phyloP scores from a whole-genome alignment of 2,797 vertebrate genomes.

The Lateolabrax maculatus region DNA sequence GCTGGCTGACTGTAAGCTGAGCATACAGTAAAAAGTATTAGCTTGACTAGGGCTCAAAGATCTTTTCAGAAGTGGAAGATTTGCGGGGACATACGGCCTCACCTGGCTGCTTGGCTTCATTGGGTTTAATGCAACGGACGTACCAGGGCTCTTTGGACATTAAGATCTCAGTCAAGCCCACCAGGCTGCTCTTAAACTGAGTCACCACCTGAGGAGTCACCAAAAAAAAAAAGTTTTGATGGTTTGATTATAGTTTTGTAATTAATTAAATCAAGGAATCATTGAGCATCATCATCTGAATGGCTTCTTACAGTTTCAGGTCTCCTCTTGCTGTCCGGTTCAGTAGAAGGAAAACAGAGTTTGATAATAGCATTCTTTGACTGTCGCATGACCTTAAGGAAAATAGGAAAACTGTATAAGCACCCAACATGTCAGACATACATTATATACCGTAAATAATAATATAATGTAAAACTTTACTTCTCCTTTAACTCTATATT shows the following conservation, averaged over 20 bases:
- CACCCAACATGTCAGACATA: background rate
- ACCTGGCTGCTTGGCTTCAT: constrained; percentile 94
- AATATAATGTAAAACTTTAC: background rate
- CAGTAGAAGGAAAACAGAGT: constrained; percentile 89
- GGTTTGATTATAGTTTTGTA: too few species aligned
- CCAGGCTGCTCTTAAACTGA: constrained; percentile 95
- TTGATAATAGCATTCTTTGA: constrained; percentile 91
- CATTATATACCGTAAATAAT: background rate
- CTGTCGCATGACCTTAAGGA: constrained; percentile 89
- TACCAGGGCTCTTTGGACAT: constrained; percentile 96
- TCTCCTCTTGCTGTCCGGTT: constrained; percentile 91
- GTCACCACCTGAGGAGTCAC: constrained; percentile 89
- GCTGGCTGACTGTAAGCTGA: background rate
- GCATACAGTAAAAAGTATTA: background rate
- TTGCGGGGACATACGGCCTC: constrained; percentile 61
- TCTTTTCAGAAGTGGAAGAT: background rate
- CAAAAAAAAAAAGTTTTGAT: too few species aligned
- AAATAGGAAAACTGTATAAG: constrained; percentile 5
- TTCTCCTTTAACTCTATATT: background rate
- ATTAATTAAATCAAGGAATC: background rate
- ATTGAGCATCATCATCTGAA: background rate
- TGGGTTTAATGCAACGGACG: constrained; percentile 96
- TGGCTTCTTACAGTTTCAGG: constrained; percentile 88
- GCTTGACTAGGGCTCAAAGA: background rate
- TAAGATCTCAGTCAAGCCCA: constrained; percentile 92